Percentiles rank a stretch among this genome's conserved stretches.
phyloP scores from a whole-genome alignment of 2,888 invertebrate species.

The Eupithecia inturbata region DNA sequence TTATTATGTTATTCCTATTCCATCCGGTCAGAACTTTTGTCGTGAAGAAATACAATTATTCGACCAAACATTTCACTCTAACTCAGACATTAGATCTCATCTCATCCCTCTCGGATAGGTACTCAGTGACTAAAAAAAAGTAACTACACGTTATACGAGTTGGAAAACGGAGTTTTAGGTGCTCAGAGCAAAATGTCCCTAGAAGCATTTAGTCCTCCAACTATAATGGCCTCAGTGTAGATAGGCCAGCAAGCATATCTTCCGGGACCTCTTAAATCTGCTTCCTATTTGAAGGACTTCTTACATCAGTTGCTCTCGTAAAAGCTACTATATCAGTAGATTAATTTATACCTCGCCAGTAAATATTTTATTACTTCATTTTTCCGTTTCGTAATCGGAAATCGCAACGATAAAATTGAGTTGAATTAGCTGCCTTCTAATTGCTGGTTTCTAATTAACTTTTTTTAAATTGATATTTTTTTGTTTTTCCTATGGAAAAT shows the following conservation, averaged over 20 bases:
- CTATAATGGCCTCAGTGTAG: background rate
- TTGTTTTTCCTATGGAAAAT: background rate
- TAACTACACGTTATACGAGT: background rate
- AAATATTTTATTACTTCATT: conserved; percentile 58
- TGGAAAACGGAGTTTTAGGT: background rate
- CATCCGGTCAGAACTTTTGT: background rate
- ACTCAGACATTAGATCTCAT: background rate
- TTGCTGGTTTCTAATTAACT: background rate
- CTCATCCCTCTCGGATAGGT: background rate
- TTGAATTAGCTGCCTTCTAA: conserved; percentile 23
- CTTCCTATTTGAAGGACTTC: conserved; percentile 12
- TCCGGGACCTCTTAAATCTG: background rate
- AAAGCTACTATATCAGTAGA: conserved; percentile 52
- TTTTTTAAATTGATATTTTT: background rate
- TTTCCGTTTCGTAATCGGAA: conserved; percentile 43
- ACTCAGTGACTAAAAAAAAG: background rate
- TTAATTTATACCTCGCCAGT: conserved; percentile 60
- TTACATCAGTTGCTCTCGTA: conserved; percentile 42
- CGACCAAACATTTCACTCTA: background rate
- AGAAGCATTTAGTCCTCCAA: too few species aligned
- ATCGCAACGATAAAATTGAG: conserved; percentile 49
- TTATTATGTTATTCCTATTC: too few species aligned
- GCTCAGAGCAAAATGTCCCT: background rate
- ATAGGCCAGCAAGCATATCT: background rate
- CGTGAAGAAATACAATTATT: background rate